Conservation (phyloP, 2,797 vertebrate species). For the Apogon hyalosoma region DNA sequence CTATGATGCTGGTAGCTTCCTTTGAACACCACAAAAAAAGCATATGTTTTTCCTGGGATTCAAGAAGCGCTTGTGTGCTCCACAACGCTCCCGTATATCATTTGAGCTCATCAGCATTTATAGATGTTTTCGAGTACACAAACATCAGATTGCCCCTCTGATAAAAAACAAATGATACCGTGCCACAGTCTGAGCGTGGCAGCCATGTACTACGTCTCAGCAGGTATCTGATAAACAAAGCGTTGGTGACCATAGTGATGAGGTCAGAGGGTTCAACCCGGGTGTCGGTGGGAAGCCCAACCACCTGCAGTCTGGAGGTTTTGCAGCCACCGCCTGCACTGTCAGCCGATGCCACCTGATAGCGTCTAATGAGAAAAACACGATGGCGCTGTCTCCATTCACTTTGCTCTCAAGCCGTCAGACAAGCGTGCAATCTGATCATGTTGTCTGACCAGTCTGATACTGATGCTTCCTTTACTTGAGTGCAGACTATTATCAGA, state of each 20-base stretch:
- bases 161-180: conserved; percentile 48
- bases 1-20: background rate
- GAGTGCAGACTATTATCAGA: conserved; percentile 53
- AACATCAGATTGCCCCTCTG: conserved; percentile 50
- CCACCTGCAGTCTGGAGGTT: conserved; percentile 55
- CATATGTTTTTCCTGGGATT: conserved; percentile 32
- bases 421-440: conserved; percentile 73
- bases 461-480: conserved; percentile 53
- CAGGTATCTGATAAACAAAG: conserved; percentile 62
- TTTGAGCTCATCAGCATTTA: conserved; percentile 69
- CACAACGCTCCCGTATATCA: conserved; percentile 39
- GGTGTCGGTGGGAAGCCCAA: conserved; percentile 41
- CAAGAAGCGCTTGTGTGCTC: conserved; percentile 40
- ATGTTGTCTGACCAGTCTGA: conserved; percentile 64
- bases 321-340: conserved; percentile 45
- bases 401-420: conserved; percentile 49
- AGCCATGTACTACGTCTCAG: conserved; percentile 17
- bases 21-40: conserved; percentile 21
- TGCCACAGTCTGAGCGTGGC: conserved; percentile 28
- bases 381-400: conserved; percentile 54
- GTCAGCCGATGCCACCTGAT: conserved; percentile 75
- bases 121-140: conserved; percentile 64
- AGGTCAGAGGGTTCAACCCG: conserved; percentile 61
- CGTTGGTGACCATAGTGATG: conserved; percentile 46
- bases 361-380: conserved; percentile 71